A percentile compares a stretch with the other conserved stretches of the same genome.
These are phyloP conservation scores for Stegophylla sp. DNA, from an alignment of 2,888 invertebrate species.

Conservation along the genomic window DNA sequence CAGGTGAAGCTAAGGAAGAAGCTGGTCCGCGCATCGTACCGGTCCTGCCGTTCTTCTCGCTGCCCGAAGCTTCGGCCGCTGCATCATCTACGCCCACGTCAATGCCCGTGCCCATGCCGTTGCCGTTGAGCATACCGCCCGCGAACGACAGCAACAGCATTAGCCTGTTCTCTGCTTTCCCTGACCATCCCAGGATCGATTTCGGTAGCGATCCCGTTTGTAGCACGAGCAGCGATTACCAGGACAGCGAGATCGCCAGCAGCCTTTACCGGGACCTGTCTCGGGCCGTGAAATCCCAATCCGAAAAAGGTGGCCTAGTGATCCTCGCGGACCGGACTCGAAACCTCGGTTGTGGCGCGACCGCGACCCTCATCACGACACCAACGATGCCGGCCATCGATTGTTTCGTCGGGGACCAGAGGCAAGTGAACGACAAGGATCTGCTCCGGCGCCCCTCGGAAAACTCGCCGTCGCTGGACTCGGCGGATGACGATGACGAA, in stretches of 20 bases:
- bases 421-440: background rate
- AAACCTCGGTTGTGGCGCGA: background rate
- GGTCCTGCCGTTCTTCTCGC: conserved; percentile 38
- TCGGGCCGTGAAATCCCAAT: background rate
- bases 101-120: background rate
- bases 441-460: background rate
- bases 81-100: no score
- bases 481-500: background rate
- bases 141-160: no score
- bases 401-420: conserved; percentile 28
- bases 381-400: background rate
- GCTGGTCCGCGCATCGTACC: background rate
- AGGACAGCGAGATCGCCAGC: background rate
- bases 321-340: background rate
- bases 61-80: conserved; percentile 10
- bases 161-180: no score
- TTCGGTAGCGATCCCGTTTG: no score
- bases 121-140: no score
- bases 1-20: background rate
- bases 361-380: background rate
- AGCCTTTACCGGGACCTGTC: background rate
- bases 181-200: background rate
- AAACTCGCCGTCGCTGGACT: background rate
- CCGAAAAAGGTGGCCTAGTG: background rate
- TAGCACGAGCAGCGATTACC: background rate